Conservation (phyloP, 2,888 invertebrate genomes). For the Metalampra italica region DNA sequence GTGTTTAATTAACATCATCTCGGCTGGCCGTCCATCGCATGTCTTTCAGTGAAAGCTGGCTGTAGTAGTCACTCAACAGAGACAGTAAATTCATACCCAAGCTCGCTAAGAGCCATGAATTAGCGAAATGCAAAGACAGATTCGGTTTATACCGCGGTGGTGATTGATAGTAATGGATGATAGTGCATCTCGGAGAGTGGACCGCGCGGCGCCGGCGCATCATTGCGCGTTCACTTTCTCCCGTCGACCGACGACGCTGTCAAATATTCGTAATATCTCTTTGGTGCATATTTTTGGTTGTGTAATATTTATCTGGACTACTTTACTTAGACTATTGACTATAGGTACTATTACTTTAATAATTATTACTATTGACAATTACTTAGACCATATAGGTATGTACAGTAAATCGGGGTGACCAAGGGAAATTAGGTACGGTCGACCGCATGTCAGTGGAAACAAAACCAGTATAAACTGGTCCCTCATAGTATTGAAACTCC, state of each 20-base stretch:
- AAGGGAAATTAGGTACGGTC: too few species aligned
- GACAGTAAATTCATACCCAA: background rate
- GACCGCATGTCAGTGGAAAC: too few species aligned
- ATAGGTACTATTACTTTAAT: too few species aligned
- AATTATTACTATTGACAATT: too few species aligned
- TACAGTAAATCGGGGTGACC: too few species aligned
- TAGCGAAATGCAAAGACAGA: background rate
- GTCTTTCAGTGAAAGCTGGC: background rate
- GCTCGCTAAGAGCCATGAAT: background rate
- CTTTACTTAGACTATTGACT: background rate
- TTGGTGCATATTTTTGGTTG: background rate
- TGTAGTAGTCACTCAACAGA: background rate
- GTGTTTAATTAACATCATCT: too few species aligned
- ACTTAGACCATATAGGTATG: too few species aligned
- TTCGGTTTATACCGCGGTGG: background rate
- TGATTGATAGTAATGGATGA: conserved; percentile 7
- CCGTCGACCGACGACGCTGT: conserved; percentile 3
- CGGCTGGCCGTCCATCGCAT: too few species aligned
- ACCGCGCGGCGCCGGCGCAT: conserved; percentile 11
- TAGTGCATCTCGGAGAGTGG: conserved; percentile 7
- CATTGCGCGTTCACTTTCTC: conserved; percentile 20
- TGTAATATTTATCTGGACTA: background rate
- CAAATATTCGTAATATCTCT: conserved; percentile 6
- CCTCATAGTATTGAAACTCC: too few species aligned
- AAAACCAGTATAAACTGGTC: too few species aligned